Conservation (phyloP, 2,113 vertebrate species). For the Pterocles gutturalis region DNA sequence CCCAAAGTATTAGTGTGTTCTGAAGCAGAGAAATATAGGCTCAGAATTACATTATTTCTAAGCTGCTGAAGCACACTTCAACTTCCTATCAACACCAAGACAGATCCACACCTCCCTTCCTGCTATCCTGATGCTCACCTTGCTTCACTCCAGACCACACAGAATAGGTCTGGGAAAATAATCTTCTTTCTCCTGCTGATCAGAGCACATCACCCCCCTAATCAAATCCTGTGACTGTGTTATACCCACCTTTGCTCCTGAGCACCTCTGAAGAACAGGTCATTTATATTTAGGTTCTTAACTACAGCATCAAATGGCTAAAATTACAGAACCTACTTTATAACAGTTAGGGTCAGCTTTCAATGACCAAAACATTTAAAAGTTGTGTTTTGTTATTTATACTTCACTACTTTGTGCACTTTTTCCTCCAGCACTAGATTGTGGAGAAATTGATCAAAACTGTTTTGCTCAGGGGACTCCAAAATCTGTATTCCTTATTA, state of each 20-base stretch:
- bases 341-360: constrained; percentile 21
- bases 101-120: not conserved
- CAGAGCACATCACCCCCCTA: not conserved
- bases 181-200: not conserved
- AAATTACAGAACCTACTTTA: constrained; percentile 14
- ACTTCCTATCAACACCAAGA: not conserved
- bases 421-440: not conserved
- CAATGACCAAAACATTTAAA: constrained; percentile 20
- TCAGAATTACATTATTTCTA: not conserved
- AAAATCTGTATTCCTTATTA: not conserved
- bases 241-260: not conserved
- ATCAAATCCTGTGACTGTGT: not conserved
- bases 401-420: not conserved
- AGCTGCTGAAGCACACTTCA: not conserved
- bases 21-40: not conserved
- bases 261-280: constrained; percentile 27
- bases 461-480: not conserved
- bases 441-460: not conserved
- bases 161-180: constrained; percentile 20
- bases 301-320: constrained; percentile 14
- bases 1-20: not conserved
- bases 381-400: constrained; percentile 39
- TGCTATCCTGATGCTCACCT: not conserved
- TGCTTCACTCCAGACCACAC: not conserved
- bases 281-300: constrained; percentile 36